These are phyloP conservation scores for Sarcophaga bullata DNA, from an alignment of 1,140 invertebrate genomes.

Conservation along the genomic window DNA sequence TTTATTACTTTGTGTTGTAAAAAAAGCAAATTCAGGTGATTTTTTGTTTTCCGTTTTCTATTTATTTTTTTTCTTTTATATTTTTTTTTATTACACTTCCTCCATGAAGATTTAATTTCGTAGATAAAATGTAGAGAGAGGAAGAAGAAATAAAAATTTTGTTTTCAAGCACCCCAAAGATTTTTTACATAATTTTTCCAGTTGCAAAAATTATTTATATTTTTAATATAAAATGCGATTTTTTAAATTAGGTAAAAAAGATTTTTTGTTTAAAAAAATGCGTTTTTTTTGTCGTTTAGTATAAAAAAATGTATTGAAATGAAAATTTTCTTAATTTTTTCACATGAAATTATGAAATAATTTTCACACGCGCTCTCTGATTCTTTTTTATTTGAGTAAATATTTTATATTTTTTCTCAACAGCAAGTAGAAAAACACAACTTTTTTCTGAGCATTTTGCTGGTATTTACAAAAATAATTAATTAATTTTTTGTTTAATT, in stretches of 20 bases:
- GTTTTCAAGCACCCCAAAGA: background rate
- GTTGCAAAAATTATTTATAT: background rate
- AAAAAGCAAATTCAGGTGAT: constrained; percentile 6
- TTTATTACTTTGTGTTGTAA: constrained; percentile 19
- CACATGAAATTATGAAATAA: background rate
- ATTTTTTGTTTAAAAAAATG: background rate
- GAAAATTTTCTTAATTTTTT: background rate
- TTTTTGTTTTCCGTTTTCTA: background rate
- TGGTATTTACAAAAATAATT: background rate
- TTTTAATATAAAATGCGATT: constrained; percentile 1
- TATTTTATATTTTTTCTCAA: background rate
- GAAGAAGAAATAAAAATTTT: background rate
- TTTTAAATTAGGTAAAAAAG: background rate
- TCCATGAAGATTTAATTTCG: constrained; percentile 12
- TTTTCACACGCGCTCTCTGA: background rate
- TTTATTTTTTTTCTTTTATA: background rate
- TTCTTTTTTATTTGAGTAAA: background rate
- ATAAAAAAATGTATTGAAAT: background rate
- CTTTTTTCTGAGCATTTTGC: background rate
- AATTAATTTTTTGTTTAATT: background rate
- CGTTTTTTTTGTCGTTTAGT: background rate
- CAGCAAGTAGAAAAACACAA: background rate
- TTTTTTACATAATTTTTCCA: constrained; percentile 27
- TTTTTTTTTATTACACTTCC: constrained; percentile 15
- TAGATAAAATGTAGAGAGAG: background rate